Percentiles rank a stretch among this genome's conserved stretches.
These are phyloP conservation scores for Nymphalis c-album DNA, from an alignment of 2,888 invertebrate species.

Conservation along the genomic window DNA sequence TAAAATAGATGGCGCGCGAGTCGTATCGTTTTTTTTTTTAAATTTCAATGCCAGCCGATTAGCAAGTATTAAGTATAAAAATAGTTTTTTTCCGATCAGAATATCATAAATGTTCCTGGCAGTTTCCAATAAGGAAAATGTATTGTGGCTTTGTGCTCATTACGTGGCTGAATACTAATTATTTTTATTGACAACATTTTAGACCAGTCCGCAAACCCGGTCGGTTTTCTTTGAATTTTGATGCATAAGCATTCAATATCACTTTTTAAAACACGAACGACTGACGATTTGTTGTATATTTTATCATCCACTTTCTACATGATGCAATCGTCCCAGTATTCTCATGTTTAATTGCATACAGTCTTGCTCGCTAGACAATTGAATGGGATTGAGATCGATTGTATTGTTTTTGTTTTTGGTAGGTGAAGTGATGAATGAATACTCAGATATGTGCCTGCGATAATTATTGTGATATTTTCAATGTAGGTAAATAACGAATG, in stretches of 20 bases:
- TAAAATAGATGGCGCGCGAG: too few species aligned
- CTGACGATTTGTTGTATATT: slow-evolving; percentile 35
- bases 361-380: slow-evolving; percentile 37
- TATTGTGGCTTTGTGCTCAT: neutral
- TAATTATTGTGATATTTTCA: slow-evolving; percentile 4
- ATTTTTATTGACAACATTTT: neutral
- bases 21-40: too few species aligned
- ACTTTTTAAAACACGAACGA: slow-evolving; percentile 23
- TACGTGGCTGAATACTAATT: slow-evolving; percentile 5
- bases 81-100: neutral
- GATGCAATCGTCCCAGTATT: slow-evolving; percentile 43
- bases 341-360: slow-evolving; percentile 40
- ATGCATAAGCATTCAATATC: neutral
- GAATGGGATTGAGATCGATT: slow-evolving; percentile 36
- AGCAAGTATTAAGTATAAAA: neutral
- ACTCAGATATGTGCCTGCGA: slow-evolving; percentile 11
- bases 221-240: slow-evolving; percentile 12
- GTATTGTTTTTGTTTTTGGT: slow-evolving; percentile 38
- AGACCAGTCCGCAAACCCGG: slow-evolving; percentile 15
- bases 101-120: neutral
- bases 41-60: too few species aligned
- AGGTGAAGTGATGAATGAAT: slow-evolving; percentile 22
- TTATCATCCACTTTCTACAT: slow-evolving; percentile 45
- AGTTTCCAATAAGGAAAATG: neutral
- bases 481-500: neutral